Evolutionary conservation across 2,888 invertebrate genomes (phyloP), one percentile per base, ranked within the genome.

Genomic region (Dyspetes luteomarginatus): DNA sequence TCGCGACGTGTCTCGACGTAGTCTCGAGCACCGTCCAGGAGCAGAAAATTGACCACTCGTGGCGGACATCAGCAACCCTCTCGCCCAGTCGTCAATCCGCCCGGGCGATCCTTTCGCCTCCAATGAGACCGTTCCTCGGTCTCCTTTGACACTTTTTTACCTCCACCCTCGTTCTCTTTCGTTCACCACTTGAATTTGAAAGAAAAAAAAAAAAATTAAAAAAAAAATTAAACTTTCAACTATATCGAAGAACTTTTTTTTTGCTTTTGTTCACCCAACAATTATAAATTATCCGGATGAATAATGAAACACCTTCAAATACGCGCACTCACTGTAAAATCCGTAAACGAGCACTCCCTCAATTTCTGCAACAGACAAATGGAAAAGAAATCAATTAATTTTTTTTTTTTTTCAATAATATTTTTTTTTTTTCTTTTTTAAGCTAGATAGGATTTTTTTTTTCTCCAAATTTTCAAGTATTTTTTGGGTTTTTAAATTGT

Each of bases 41-140:
- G 86, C 85, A 81, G 84, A 82, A 78, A 79, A 82, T 84, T 78
- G 83, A 82, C 74, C 83, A 85, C 85, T 88, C 88, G 87, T 89
- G 88, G 90, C 89, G 88, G 88, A 91, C 90, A 91, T 91, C 89
- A 89, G 90, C 90, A 83, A 88, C 86, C 86, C 81, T 83, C 81
- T 83, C 87, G 85, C 85, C 85, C 82, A 80, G 84, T 82, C 83
- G 76, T 85, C 82, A 82, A 81, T 77, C 69, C 81, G 84, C 83
- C 80, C 64, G 78, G 85, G 82, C 83, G 84, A 86, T 83, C 82
- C 55, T 41, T 26, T 55, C 36, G n/a, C 64, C 84, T 74, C 79
- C 83, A 72, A 64, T 81, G 79, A 80, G 84, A 84, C 82, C 81
- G 74, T 67, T 1, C 48, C 68, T 60, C 84, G 72, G 48, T 45